Percentiles rank a stretch among this genome's conserved stretches.
These are phyloP conservation scores for Phengaris alcon DNA, from an alignment of 2,888 invertebrate genomes.

Conservation along the genomic window DNA sequence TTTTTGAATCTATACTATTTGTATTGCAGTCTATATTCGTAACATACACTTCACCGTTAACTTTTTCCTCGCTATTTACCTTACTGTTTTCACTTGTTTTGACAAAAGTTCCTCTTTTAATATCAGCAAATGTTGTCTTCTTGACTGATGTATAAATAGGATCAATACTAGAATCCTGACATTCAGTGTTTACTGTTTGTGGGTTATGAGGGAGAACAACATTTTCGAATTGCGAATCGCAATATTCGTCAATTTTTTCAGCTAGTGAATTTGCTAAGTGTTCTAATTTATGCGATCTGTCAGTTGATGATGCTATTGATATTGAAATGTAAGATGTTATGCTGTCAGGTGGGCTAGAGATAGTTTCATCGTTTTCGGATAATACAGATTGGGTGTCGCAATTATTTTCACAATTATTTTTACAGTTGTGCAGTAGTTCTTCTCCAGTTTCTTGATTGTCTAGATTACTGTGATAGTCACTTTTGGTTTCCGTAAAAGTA, in stretches of 20 bases:
- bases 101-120: constrained; percentile 61
- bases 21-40: constrained; percentile 50
- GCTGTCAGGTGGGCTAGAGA: constrained; percentile 72
- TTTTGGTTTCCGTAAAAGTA: neutral
- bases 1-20: constrained; percentile 55
- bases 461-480: constrained; percentile 54
- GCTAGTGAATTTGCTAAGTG: constrained; percentile 74
- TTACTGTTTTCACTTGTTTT: constrained; percentile 63
- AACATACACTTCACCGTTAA: constrained; percentile 61
- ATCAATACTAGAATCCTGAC: constrained; percentile 54
- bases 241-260: constrained; percentile 77
- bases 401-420: constrained; percentile 30
- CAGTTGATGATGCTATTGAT: constrained; percentile 71
- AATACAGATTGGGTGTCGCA: constrained; percentile 60
- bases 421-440: neutral
- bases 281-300: constrained; percentile 73
- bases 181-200: constrained; percentile 52
- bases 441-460: constrained; percentile 42
- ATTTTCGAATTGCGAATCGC: constrained; percentile 70
- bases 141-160: constrained; percentile 71
- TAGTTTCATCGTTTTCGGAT: constrained; percentile 73
- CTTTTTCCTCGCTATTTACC: constrained; percentile 54
- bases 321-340: constrained; percentile 77
- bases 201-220: constrained; percentile 53
- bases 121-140: constrained; percentile 78